A percentile compares a stretch with the other conserved stretches of the same genome.
Evolutionary conservation across 2,797 vertebrate genomes (phyloP).

Genomic region (Melanotaenia nigrans): DNA sequence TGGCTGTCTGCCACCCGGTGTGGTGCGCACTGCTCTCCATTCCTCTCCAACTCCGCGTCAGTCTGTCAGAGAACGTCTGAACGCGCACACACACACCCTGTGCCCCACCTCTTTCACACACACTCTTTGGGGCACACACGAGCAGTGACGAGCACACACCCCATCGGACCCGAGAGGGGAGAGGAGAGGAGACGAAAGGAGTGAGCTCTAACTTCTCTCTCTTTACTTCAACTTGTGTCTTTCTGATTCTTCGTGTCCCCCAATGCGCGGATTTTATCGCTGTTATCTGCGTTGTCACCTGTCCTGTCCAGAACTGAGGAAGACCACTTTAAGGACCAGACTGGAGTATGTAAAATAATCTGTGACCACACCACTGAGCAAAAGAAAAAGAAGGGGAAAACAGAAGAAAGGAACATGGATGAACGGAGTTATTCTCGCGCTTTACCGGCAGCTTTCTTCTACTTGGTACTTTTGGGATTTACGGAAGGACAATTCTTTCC

Average conservation of each 20-base stretch:
- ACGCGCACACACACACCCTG: constrained; percentile 40
- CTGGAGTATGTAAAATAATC: constrained; percentile 65
- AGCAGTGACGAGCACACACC: no score
- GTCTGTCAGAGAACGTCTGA: constrained; percentile 60
- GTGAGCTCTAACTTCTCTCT: constrained; percentile 43
- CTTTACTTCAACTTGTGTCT: constrained; percentile 20
- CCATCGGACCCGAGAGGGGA: constrained; percentile 33
- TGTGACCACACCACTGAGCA: background rate
- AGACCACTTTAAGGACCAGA: constrained; percentile 38
- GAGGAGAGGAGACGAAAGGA: background rate
- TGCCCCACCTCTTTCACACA: background rate
- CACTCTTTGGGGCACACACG: constrained; percentile 12
- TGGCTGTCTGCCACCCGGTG: constrained; percentile 43
- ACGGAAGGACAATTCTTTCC: constrained; percentile 73
- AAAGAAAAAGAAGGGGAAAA: constrained; percentile 30
- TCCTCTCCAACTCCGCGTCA: constrained; percentile 60
- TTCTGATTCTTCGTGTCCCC: constrained; percentile 27
- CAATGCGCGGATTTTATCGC: constrained; percentile 60
- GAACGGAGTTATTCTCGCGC: constrained; percentile 53
- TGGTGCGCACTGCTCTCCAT: constrained; percentile 55
- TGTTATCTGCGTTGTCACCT: background rate
- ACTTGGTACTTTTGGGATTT: constrained; percentile 60
- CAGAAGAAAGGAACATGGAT: constrained; percentile 50
- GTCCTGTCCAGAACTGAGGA: constrained; percentile 33
- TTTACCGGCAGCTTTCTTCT: constrained; percentile 48